phyloP scores from a whole-genome alignment of 2,113 vertebrate genomes.

The Elephantulus edwardii region DNA sequence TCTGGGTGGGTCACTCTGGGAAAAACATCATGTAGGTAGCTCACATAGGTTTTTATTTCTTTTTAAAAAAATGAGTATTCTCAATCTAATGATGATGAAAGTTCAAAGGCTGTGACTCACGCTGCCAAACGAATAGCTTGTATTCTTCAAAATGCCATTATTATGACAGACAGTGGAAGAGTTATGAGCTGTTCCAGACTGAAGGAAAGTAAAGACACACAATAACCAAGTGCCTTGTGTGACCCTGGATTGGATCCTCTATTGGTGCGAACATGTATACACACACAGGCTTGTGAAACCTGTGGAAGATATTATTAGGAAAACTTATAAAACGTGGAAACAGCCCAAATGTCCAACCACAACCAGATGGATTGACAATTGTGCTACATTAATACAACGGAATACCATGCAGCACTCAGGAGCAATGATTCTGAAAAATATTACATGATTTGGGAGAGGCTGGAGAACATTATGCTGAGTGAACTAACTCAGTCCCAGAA shows the following conservation, averaged over 20 bases:
- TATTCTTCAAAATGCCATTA: background rate
- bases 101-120: background rate
- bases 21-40: conserved; percentile 11
- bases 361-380: no score
- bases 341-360: no score
- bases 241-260: background rate
- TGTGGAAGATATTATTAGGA: background rate
- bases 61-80: background rate
- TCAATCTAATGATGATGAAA: background rate
- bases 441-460: no score
- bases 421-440: no score
- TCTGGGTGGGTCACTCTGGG: background rate
- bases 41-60: background rate
- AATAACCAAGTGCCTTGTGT: background rate
- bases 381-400: no score
- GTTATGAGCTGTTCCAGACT: background rate
- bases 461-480: no score
- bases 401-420: no score
- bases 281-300: no score
- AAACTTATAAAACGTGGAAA: background rate
- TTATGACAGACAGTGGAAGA: conserved; percentile 4
- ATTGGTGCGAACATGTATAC: background rate
- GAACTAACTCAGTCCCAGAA: no score
- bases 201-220: background rate
- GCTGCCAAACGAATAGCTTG: background rate